Base-by-base conservation (phyloP, 2,113 vertebrate species). In the Phalacrocorax carbo region DNA sequence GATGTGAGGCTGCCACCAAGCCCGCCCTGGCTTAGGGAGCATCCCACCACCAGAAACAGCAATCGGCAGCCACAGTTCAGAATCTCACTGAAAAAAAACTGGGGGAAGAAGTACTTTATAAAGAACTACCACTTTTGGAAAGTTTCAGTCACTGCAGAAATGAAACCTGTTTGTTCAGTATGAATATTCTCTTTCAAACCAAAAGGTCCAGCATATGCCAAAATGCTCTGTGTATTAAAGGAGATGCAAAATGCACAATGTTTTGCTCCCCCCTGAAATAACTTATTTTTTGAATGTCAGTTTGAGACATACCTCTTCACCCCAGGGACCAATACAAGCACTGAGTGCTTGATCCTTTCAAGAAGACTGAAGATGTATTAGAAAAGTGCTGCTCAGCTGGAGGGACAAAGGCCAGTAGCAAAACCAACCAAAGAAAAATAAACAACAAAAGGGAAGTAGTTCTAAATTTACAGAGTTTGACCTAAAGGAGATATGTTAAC, bases 1-100 rank as follows among this genome's bases (percentile, higher is more conserved):
- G 92, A 94, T 89, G 69, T 64, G 49, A 94, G 86, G 86, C 64
- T 92, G 84, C 88, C 76, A 95, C 66, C 38, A 57, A 93, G 83
- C 80, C 83, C 2, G 0, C 58, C 30, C 36, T 29, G 13, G 94
- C 86, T 83, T 46, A 69, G 69, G 84, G 73, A 93, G 77, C 72
- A 82, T 13, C 77, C 64, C 66, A 75, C 80, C 83, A 78, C 72
- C 78, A 94, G 76, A 71, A 87, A n/a, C 69, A 1, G 16, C 80
- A 76, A 55, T 4, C 77, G 54, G 71, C 62, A 92, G 76, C 51
- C 80, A 84, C 22, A 7, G 64, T 75, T 92, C 62, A 81, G 42
- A 77, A 90, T 69, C 86, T 72, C 44, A 77, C 75, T 78, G 42
- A 79, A 82, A 84, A 83, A 83, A 85, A 32, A 23, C 8, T 18